Base-by-base conservation (phyloP, 2,113 vertebrate genomes). In the Thamnophis sirtalis region DNA sequence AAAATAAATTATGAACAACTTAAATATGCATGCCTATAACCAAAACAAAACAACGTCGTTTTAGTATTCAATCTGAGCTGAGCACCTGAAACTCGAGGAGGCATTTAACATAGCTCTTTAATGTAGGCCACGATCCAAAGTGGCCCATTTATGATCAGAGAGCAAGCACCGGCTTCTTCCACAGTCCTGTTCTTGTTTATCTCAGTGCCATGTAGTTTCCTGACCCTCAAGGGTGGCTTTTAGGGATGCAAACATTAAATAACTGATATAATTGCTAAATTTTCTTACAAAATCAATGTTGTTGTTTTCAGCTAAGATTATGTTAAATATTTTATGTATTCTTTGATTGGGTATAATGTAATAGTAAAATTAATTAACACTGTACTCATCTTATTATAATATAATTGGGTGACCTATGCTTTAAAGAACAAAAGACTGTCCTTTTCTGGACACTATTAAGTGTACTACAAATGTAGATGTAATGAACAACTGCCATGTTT, bases 1-100 rank as follows among this genome's bases (percentile, higher is more conserved):
- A 95, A 96, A 95, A 93, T 94, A 95, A 95, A 95, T 21, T 96
- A 96, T 89, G 89, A 94, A 93, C 93, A 95, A 90, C 91, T 89
- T 95, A 87, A 89, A 94, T 0, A 4, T 91, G 91, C 89, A 92
- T 94, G 92, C 68, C 73, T 88, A 92, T 95, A 94, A 48, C 60
- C 48, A 87, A 87, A 91, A 88, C 7, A 0, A 96, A 95, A 68
- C 1, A 55, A 5, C 19, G 11, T 49, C 43, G 33, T 6, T 91
- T 87, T 24, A 63, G 50, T 48, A 90, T 94, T 93, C 92, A 95
- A 60, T 87, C 13, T 93, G 94, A 95, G 58, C 92, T 87, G 88
- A 95, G 92, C 50, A 96, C 88, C 53, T 8, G 28, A 95, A 95
- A 94, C 93, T 95, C 80, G 50, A 94, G 53, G 21, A 85, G 10